A percentile compares a stretch with the other conserved stretches of the same genome.
Evolutionary conservation across 2,113 vertebrate genomes (phyloP).

Genomic region (Brachypteracias leptosomus): DNA sequence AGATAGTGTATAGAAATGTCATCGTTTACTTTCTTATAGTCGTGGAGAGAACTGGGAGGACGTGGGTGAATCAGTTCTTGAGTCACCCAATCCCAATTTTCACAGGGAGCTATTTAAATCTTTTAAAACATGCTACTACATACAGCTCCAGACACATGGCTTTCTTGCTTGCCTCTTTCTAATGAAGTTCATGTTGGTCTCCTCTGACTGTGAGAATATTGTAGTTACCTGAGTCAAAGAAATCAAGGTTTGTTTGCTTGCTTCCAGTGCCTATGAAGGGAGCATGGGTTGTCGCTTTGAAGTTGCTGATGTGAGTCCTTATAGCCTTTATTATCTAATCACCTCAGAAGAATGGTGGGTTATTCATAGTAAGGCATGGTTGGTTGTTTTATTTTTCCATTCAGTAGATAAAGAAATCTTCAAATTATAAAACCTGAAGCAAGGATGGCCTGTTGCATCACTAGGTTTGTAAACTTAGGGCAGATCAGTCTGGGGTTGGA

Average conservation of each 20-base stretch:
- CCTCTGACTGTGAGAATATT: not conserved
- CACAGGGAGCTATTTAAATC: not conserved
- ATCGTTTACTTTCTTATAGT: not conserved
- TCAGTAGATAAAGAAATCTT: not conserved
- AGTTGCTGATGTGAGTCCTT: not conserved
- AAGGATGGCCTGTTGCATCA: not conserved
- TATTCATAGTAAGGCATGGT: not conserved
- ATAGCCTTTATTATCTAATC: not conserved
- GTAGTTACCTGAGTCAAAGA: not conserved
- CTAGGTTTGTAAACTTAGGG: not conserved
- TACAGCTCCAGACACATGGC: not conserved
- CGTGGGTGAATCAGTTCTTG: not conserved
- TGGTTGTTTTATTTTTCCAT: no score
- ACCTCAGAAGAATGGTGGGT: not conserved
- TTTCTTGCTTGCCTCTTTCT: not conserved
- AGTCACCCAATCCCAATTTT: conserved; percentile 4
- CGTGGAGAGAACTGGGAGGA: not conserved
- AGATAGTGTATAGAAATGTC: not conserved
- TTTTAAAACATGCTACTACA: not conserved
- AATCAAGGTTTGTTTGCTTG: not conserved
- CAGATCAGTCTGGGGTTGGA: not conserved
- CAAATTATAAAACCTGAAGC: not conserved
- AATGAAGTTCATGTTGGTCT: not conserved
- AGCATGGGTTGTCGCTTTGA: not conserved
- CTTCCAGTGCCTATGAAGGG: not conserved